Evolutionary conservation across 2,113 vertebrate genomes (phyloP), one percentile per base, ranked within the genome.

Genomic region (Malurus cyaneus): DNA sequence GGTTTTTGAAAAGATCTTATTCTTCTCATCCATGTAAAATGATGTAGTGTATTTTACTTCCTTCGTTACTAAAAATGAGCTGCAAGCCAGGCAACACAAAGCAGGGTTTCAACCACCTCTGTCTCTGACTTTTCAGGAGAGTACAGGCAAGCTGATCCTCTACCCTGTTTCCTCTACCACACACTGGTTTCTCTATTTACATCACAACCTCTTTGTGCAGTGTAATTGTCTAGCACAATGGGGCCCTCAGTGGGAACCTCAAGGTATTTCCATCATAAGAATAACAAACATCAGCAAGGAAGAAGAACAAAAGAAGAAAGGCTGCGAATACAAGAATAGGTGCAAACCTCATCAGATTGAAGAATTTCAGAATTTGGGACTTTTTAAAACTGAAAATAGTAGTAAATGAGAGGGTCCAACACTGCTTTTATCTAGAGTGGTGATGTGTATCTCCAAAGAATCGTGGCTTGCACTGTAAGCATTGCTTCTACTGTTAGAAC

Each of bases 201-300:
- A 96, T 95, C 88, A 93, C 41, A 78, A 71, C 20, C 28, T 81
- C 72, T 93, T 91, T 91, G 91, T 84, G 73, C 69, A 74, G 36
- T 6, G 1, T 87, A 76, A 84, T 83, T 93, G 83, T 71, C 89
- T 93, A 83, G 86, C 91, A 92, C 96, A 95, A 93, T 91, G 73
- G 73, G 91, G 91, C 94, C 94, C 95, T 95, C 95, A 95, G 83
- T 97, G 96, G 94, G 91, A 95, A 86, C 91, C 86, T 93, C 86
- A 95, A 96, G 96, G 95, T 96, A 96, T 91, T 97, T 97, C 94
- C 78, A 93, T 79, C 16, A 0, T 46, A 89, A 87, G 53, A 95
- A 95, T 53, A 95, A 95, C 69, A 92, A 96, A 89, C 64, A 93
- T 52, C 60, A 94, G 86, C 82, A 81, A 91, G 73, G 83, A 95